Conservation (phyloP, 1,140 invertebrate genomes). For the Antheraea mylitta region DNA sequence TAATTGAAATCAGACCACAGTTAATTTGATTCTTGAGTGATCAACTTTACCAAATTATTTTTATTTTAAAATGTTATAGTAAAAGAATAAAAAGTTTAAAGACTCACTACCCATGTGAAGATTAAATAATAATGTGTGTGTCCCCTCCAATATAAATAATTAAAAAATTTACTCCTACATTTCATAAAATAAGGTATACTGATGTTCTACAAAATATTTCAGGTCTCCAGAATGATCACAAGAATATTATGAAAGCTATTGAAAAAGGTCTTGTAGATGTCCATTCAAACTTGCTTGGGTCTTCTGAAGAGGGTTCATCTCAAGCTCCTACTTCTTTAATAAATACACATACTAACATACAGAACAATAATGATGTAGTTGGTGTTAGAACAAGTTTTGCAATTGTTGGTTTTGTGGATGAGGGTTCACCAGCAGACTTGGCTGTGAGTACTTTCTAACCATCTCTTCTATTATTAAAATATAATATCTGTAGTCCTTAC, state of each 20-base stretch:
- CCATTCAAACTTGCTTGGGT: conserved; percentile 63
- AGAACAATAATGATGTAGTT: neutral
- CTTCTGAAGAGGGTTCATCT: conserved; percentile 9
- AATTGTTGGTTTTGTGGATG: conserved; percentile 85
- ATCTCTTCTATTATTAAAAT: neutral
- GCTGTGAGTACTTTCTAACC: conserved; percentile 81
- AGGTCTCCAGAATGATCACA: conserved; percentile 96
- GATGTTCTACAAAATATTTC: conserved; percentile 19
- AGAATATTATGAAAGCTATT: conserved; percentile 91
- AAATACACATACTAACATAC: conserved; percentile 26
- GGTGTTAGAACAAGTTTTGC: conserved; percentile 80
- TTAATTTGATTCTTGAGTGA: too few species aligned
- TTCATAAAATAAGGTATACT: neutral
- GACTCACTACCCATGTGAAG: too few species aligned
- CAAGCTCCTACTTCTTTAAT: neutral
- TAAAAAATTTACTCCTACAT: too few species aligned
- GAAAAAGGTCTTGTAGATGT: conserved; percentile 84
- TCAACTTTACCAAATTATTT: too few species aligned
- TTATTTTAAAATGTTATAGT: too few species aligned
- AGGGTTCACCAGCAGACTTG: conserved; percentile 89
- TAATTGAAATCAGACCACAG: too few species aligned
- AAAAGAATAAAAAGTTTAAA: too few species aligned
- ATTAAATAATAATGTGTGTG: too few species aligned
- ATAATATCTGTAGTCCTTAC: too few species aligned
- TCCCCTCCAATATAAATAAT: too few species aligned